A percentile compares a stretch with the other conserved stretches of the same genome.
phyloP scores from a whole-genome alignment of 2,888 invertebrate genomes.

The Dilophus febrilis region DNA sequence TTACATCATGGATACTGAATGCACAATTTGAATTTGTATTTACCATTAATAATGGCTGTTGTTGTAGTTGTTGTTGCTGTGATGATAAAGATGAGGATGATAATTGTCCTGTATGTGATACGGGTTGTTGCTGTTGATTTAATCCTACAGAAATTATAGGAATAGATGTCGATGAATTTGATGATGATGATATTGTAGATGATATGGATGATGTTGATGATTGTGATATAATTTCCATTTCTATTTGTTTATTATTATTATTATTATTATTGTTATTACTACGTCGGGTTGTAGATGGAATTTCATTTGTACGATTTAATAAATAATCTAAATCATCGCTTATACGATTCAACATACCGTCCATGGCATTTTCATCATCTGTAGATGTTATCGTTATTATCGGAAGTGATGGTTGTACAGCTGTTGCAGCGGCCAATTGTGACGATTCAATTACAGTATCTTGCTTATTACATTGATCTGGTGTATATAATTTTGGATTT shows the following conservation, averaged over 20 bases:
- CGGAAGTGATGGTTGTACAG: constrained; percentile 8
- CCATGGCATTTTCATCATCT: constrained; percentile 21
- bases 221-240: neutral
- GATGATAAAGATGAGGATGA: neutral
- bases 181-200: neutral
- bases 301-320: constrained; percentile 43
- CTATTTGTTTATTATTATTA: neutral
- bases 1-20: constrained; percentile 16
- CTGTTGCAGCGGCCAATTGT: constrained; percentile 7
- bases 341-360: constrained; percentile 61
- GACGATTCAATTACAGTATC: constrained; percentile 8
- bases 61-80: neutral
- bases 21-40: constrained; percentile 7
- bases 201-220: neutral
- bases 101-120: constrained; percentile 5
- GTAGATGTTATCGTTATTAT: neutral
- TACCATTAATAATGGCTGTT: neutral
- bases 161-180: neutral
- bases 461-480: constrained; percentile 1
- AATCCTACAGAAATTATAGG: neutral
- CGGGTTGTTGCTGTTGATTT: neutral
- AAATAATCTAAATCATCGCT: constrained; percentile 68
- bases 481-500: neutral
- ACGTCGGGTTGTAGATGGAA: constrained; percentile 7
- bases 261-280: no score